Evolutionary conservation across 1,140 invertebrate species (phyloP), one percentile per base, ranked within the genome.

Genomic region (Pogonomyrmex barbatus): DNA sequence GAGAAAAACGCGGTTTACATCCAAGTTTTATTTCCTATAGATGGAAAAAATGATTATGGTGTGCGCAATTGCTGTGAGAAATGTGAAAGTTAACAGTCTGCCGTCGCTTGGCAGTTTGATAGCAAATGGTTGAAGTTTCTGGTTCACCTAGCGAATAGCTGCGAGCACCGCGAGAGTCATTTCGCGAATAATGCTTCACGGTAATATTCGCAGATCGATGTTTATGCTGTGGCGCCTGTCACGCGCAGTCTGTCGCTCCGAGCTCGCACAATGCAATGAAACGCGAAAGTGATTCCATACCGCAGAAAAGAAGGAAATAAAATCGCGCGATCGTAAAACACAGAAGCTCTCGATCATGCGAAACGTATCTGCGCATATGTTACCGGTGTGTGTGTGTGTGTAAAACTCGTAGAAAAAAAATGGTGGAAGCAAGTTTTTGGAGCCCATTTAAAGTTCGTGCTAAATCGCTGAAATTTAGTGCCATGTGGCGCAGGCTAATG

Each of bases 171-270:
- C 65, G 79, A 71, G 67, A 82, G 79, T 83, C 79, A 83, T 83
- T 83, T 83, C 54, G 68, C 79, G 67, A 75, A 45, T 75, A 83
- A 75, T 83, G 79, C 79, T 60, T 73, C 47, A 75, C 79, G 68
- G 54, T 83, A 83, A 83, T 83, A 75, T 82, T 82, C 67, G 42
- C 67, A 73, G 79, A 82, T 82, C 79, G 79, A 83, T 83, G 68
- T 83, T 83, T 83, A 83, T 83, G 68, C 79, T 54, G 68, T 73
- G 68, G 79, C 79, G 68, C 36, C 68, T 75, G 79, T 83, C 79
- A 83, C 79, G 68, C 79, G 79, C 79, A 83, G 79, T 73, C 79
- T 73, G 68, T 73, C 79, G 68, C 33, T 60, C 17, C 14, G 24
- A 81, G 78, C 50, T 58, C 65, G 54, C 68, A 75, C 79, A 73